These are phyloP conservation scores for Gisinianus flammeolus DNA, from an alignment of 2,888 invertebrate species.

Conservation along the genomic window DNA sequence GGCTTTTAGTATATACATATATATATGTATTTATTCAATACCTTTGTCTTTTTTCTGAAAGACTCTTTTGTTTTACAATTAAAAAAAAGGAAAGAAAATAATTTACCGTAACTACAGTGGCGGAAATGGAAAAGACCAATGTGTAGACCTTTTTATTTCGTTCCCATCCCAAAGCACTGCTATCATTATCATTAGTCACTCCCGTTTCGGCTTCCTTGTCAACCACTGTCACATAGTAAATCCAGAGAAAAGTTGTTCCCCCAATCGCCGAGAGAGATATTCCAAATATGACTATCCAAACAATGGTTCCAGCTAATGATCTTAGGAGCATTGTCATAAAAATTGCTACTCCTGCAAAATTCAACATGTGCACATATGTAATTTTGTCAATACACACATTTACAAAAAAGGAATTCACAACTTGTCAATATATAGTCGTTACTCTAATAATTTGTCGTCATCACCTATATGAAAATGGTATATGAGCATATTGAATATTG, in stretches of 20 bases:
- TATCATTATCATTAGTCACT: neutral
- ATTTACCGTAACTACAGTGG: constrained; percentile 67
- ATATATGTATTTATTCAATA: no score
- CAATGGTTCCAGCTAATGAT: constrained; percentile 68
- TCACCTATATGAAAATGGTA: no score
- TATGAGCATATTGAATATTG: no score
- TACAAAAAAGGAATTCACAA: no score
- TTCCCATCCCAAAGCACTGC: constrained; percentile 36
- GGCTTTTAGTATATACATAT: no score
- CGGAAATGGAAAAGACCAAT: constrained; percentile 68
- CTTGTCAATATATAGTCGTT: no score
- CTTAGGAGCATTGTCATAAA: constrained; percentile 66
- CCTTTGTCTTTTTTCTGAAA: no score
- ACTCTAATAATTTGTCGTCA: no score
- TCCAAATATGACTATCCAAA: constrained; percentile 69
- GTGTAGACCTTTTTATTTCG: constrained; percentile 37
- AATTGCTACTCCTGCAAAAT: constrained; percentile 65
- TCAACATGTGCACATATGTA: neutral
- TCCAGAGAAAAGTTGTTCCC: constrained; percentile 69
- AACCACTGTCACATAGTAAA: constrained; percentile 45
- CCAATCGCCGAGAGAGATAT: constrained; percentile 65
- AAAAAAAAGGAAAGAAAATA: no score
- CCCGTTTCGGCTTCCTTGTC: constrained; percentile 8
- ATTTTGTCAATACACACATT: constrained; percentile 3
- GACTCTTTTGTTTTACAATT: no score